A percentile compares a stretch with the other conserved stretches of the same genome.
Conservation (phyloP, 2,797 vertebrate species). For the Sebastes cheni region DNA sequence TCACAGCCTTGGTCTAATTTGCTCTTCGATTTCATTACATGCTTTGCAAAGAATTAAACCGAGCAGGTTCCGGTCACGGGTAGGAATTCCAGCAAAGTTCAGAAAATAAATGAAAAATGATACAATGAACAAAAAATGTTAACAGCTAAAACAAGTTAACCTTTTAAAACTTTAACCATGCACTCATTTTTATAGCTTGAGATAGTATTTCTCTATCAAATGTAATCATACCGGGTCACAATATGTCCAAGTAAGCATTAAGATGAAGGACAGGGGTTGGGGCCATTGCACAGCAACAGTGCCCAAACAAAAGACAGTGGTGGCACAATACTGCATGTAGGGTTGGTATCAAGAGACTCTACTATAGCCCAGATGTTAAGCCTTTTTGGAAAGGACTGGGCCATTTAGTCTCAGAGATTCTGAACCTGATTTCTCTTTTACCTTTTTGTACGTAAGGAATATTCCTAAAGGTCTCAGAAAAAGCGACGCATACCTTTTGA, state of each 20-base stretch:
- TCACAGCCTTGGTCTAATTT: background rate
- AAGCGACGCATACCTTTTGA: too few relatives aligned
- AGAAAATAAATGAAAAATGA: background rate
- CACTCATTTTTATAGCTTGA: background rate
- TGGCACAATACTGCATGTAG: background rate
- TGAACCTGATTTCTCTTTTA: too few relatives aligned
- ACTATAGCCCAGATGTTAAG: too few relatives aligned
- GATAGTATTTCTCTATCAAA: background rate
- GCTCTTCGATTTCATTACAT: constrained; percentile 46
- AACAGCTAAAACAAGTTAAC: background rate
- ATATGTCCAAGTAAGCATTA: background rate
- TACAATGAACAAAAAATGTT: background rate
- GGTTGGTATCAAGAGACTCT: background rate
- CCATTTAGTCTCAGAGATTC: too few relatives aligned
- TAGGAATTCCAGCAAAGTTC: background rate
- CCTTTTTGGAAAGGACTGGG: too few relatives aligned
- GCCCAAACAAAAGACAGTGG: background rate
- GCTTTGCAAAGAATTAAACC: constrained; percentile 42
- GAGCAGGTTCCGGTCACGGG: background rate
- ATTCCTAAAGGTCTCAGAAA: too few relatives aligned
- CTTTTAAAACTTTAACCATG: background rate
- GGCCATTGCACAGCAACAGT: background rate
- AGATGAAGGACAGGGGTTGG: background rate
- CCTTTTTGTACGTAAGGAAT: too few relatives aligned
- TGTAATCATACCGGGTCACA: background rate